A percentile compares a stretch with the other conserved stretches of the same genome.
phyloP scores from a whole-genome alignment of 2,113 vertebrate species.

The Anhinga anhinga region DNA sequence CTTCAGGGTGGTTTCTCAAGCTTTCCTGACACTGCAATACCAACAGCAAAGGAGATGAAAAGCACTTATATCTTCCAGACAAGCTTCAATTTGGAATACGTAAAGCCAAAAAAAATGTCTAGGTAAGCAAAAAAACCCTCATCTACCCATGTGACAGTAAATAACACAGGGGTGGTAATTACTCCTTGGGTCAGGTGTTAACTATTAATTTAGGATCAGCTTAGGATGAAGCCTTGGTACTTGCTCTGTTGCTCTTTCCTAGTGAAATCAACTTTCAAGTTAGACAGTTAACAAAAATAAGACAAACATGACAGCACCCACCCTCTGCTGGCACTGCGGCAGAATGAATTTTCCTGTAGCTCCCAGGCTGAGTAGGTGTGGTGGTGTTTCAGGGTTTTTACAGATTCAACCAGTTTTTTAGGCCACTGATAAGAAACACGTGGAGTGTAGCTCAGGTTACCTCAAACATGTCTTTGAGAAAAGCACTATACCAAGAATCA shows the following conservation, averaged over 20 bases:
- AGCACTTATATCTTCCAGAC: background rate
- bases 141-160: background rate
- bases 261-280: background rate
- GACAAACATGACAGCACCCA: background rate
- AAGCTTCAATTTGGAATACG: background rate
- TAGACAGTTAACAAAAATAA: background rate
- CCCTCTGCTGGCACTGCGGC: background rate
- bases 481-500: background rate
- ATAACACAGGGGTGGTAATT: background rate
- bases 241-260: background rate
- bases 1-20: background rate
- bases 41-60: background rate
- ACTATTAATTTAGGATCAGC: background rate
- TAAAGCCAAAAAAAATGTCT: background rate
- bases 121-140: background rate
- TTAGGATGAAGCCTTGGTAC: background rate
- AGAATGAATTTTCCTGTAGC: background rate
- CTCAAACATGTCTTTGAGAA: background rate
- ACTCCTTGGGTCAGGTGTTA: background rate
- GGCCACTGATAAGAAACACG: background rate
- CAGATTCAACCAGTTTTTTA: background rate
- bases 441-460: background rate
- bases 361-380: background rate
- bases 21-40: background rate
- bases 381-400: background rate